Base-by-base conservation (phyloP, 2,113 vertebrate species). In the Rafetus swinhoei region DNA sequence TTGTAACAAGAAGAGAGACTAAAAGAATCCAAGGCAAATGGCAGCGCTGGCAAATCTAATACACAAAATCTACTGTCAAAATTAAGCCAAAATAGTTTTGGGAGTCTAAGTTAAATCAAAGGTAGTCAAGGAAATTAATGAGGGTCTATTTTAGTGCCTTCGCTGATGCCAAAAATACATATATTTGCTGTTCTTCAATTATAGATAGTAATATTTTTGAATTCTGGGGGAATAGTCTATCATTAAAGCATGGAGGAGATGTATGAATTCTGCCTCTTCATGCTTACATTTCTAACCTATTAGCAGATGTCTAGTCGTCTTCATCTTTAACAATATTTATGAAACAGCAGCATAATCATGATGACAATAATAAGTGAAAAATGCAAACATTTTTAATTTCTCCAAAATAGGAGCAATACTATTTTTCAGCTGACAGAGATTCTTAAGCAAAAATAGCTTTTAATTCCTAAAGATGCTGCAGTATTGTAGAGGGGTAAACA, bases 251-350 rank as follows among this genome's bases (percentile, higher is more conserved):
- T 53, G 10, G 72, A 79, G 92, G 93, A 94, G 35, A 56, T 22
- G 55, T 32, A 77, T n/a, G 19, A 2, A 0, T 55, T 92, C 62
- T 27, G 77, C 5, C 29, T 57, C 4, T 84, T 92, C 59, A 84
- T 82, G 83, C 29, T 90, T 77, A 84, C 45, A 77, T 85, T 24
- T 82, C 87, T 53, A 79, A 85, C 3, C 22, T 82, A 85, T 90
- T 93, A 88, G 85, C 55, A 87, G 12, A 88, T 53, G 95, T 91
- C 77, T 59, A 53, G 39, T 14, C 35, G 90, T 90, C 65, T 88
- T 87, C 85, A 32, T 13, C 59, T 93, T 93, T 93, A 92, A 88
- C 87, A 74, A 60, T 56, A 69, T 92, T 92, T 91, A 52, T 94
- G 87, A 93, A 94, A 95, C 56, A 55, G 55, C 29, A 91, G 88